Evolutionary conservation across 2,888 invertebrate species (phyloP), one percentile per base, ranked within the genome.

Genomic region (Leptinotarsa juncta): DNA sequence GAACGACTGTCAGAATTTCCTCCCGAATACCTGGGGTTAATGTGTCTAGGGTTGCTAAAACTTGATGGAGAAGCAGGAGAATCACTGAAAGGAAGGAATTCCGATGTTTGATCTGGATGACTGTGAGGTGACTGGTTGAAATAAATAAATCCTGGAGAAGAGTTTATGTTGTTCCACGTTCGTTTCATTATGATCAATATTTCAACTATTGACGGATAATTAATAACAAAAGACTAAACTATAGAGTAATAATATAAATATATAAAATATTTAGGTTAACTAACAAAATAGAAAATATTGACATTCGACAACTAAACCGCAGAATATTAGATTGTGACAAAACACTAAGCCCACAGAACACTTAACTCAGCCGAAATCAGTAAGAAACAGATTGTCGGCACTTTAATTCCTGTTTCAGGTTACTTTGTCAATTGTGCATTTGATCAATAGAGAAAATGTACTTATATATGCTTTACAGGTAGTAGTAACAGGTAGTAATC

Each of bases 101-200:
- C 78, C 49, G 71, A 57, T 42, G 79, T 74, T 26, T 78, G 74
- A 65, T 42, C 65, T 66, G 67, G 18, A 55, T 42, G 3, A 42
- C 42, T 42, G 42, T 51, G 69, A 48, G 70, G 65, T 7, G 71
- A 51, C 65, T 72, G 48, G 16, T 75, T 76, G 70, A 76, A 80
- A 70, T 80, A 80, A 48, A 78, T 74, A 51, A 80, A 78, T 14
- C 80, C 80, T 69, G 77, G 67, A 16, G 80, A 72, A 10, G 53
- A 53, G 55, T 65, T 73, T 32, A 66, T 60, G 55, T 69, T 73
- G 68, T 18, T 69, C 73, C 76, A 71, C 18, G 78, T 76, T 51
- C 65, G 65, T 48, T 78, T 78, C 78, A 78, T 77, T 26, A 53
- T 68, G 4, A 14, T 12, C 14, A 14, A 20, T 23, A 14, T 14